Evolutionary conservation across 2,888 invertebrate species (phyloP), one percentile per base, ranked within the genome.

Genomic region (Lithophane socia): DNA sequence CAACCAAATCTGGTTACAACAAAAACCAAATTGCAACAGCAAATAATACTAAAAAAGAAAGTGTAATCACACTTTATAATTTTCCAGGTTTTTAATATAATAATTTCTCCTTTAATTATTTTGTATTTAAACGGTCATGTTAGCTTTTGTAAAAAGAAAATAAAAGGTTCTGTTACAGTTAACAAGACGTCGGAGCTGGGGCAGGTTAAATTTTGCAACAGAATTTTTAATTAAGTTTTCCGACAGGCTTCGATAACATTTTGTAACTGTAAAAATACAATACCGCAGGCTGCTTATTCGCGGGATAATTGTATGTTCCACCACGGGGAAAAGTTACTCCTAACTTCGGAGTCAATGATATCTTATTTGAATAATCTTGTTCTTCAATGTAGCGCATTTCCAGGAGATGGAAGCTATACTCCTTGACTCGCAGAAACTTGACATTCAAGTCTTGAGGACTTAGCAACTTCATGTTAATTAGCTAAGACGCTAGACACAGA

Each of bases 161-260:
- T 16, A 21, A 63, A 60, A 29, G 16, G 29, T 49, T 21, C 1
- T 66, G 24, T 12, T 29, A 47, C 13, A 29, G 18, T 61, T 44
- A 60, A 42, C 37, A 54, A 10, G 52, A 73, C 29, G 12, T 54
- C 18, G 10, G 13, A 61, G 49, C 49, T 63, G 21, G 54, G 4
- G n/a, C 67, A 54, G 12, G 29, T 61, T 42, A 42, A 54, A 65
- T 80, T 73, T 66, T 73, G 54, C 49, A 73, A 49, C 18, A 29
- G 24, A 65, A 58, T 61, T 66, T 63, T 3, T 67, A 56, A 66
- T 66, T 29, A 56, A 66, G 3, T 54, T 72, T 71, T 47, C 54
- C 47, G 37, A 47, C 54, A 18, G 3, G n/a, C 37, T 2, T 37
- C 37, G 37, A 3, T 37, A 37, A 3, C 18, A 52, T n/a, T 18